phyloP scores from a whole-genome alignment of 2,888 invertebrate species.

The Tolmerus cingulatus region DNA sequence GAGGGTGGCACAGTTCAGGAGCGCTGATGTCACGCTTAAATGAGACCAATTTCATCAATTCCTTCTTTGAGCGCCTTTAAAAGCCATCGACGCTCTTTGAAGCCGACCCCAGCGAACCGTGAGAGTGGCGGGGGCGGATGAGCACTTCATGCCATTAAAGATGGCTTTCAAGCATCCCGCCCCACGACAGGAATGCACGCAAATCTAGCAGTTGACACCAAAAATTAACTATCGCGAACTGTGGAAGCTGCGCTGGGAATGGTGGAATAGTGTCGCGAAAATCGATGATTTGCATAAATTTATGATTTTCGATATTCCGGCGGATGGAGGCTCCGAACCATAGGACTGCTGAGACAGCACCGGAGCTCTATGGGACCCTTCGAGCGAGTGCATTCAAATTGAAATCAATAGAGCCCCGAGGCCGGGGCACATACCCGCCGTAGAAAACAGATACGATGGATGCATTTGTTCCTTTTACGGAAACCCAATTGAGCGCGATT shows the following conservation, averaged over 20 bases:
- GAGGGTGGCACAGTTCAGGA: not conserved
- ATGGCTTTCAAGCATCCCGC: not conserved
- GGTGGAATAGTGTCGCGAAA: not conserved
- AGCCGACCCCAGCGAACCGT: not conserved
- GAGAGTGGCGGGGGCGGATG: not conserved
- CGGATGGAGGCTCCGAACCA: not conserved
- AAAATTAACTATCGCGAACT: not conserved
- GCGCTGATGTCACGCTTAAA: not conserved
- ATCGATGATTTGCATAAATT: conserved; percentile 8
- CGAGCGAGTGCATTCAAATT: not conserved
- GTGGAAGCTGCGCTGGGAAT: not conserved
- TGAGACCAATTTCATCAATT: not conserved
- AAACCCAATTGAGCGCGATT: not conserved
- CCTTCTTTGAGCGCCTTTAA: not conserved
- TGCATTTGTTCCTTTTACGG: not conserved
- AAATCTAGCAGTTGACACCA: not conserved
- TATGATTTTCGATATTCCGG: not conserved
- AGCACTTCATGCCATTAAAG: not conserved
- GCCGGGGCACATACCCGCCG: not conserved
- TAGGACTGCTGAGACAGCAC: not conserved
- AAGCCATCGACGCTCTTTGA: not conserved
- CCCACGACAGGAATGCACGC: not conserved
- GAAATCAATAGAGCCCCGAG: not conserved
- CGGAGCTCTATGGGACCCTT: not conserved
- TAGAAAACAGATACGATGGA: not conserved